A percentile compares a stretch with the other conserved stretches of the same genome.
Evolutionary conservation across 2,797 vertebrate genomes (phyloP).

Genomic region (Sebastes jordani): DNA sequence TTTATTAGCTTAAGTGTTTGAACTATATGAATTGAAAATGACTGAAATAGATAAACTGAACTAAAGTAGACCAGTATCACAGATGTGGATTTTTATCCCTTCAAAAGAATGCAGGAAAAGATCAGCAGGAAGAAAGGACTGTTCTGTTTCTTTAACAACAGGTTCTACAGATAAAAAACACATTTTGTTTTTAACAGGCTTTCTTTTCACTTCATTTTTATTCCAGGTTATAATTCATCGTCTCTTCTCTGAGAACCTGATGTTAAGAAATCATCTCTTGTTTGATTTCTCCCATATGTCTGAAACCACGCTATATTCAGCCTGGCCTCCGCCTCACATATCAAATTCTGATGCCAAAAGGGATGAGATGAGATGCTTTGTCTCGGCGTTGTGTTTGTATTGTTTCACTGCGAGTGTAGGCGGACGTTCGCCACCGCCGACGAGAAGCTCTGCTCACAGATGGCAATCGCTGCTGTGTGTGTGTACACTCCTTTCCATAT

Average conservation of each 20-base stretch:
- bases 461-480: constrained; percentile 36
- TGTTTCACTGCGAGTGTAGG: constrained; percentile 22
- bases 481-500: constrained; percentile 47
- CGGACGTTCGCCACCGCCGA: constrained; percentile 20
- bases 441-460: constrained; percentile 38
- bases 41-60: too few relatives aligned
- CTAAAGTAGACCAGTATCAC: too few relatives aligned
- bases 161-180: not conserved
- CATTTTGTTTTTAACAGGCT: not conserved
- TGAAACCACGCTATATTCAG: not conserved
- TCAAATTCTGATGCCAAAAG: constrained; percentile 26
- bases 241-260: not conserved
- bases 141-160: not conserved
- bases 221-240: not conserved
- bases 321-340: constrained; percentile 1
- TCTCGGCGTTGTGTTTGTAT: constrained; percentile 42
- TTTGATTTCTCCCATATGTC: constrained; percentile 6
- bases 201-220: not conserved
- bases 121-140: too few relatives aligned
- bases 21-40: too few relatives aligned
- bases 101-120: too few relatives aligned
- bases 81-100: too few relatives aligned
- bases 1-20: too few relatives aligned
- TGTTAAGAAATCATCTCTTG: constrained; percentile 3
- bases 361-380: constrained; percentile 30